Evolutionary conservation across 2,797 vertebrate genomes (phyloP).

Genomic region (Heliangelus exortis): DNA sequence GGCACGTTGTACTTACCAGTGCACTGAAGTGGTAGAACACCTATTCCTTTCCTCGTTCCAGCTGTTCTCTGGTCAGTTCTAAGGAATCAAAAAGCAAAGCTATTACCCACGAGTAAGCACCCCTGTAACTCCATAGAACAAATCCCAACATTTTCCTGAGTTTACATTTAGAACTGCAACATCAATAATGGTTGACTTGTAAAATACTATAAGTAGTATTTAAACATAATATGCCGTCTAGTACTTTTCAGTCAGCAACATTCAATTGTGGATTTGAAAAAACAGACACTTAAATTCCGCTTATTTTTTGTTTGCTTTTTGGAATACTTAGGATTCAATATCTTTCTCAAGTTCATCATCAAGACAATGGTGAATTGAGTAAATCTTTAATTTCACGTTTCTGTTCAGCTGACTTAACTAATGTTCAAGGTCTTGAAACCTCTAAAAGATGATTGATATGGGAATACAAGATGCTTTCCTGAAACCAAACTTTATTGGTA

Average conservation of each 20-base stretch:
- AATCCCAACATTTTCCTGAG: neutral
- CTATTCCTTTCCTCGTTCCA: neutral
- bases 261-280: neutral
- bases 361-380: neutral
- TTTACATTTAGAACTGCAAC: neutral
- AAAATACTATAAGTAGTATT: neutral
- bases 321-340: neutral
- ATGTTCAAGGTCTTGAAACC: neutral
- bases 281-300: neutral
- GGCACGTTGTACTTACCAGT: neutral
- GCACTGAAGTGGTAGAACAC: neutral
- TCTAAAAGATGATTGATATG: neutral
- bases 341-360: neutral
- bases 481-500: neutral
- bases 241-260: neutral
- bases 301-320: neutral
- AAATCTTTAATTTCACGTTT: neutral
- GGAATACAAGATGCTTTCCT: neutral
- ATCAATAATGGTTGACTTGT: neutral
- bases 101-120: neutral
- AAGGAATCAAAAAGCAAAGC: neutral
- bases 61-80: neutral
- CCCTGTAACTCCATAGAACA: neutral
- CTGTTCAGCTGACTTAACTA: neutral
- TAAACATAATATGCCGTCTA: neutral